Evolutionary conservation across 2,797 vertebrate species (phyloP), one percentile per base, ranked within the genome.

Genomic region (Paratrypauchen microcephalus): DNA sequence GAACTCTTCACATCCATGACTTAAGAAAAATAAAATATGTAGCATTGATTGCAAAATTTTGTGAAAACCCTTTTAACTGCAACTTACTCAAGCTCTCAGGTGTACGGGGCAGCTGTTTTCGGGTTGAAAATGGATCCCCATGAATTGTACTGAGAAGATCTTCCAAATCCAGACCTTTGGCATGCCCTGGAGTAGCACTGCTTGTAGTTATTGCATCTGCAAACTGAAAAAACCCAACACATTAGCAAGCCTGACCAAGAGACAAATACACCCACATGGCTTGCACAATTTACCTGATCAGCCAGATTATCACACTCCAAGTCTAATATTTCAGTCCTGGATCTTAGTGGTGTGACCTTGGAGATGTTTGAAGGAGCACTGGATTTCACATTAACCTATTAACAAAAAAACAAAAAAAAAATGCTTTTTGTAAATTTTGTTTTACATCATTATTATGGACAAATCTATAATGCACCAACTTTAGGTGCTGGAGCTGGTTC

Each of bases 81-180:
- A 1, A 88, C 93, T 93, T 87, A 98, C 97, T 88, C 71, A 98
- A 84, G 73, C 94, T 95, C 82, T 98, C 96, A 52, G 97, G 96
- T 58, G 97, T 98, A 26, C 93, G 93, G 7, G 93, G 91, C 69
- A 98, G 89, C 85, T 96, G 92, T 23, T 93, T 96, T 68, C 81
- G 93, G 3, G 94, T 83, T 72, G 94, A 84, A 86, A 98, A 97
- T 0, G 96, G 95, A 76, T 96, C 89, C 59, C 81, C 88, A 1
- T 89, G 87, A 23, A 96, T 80, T 21, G 77, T 88, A 16, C 66
- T 77, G 23, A 96, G 78, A 13, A 95, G 81, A 9, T 90, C 86
- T 18, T 94, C 93, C 60, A 97, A 84, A 13, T 90, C 73, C 60
- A 88, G 59, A 76, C 74, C 82, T 76, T 85, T 86, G 64, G 30